Conservation (phyloP, 2,888 invertebrate genomes). For the Idaea biselata region DNA sequence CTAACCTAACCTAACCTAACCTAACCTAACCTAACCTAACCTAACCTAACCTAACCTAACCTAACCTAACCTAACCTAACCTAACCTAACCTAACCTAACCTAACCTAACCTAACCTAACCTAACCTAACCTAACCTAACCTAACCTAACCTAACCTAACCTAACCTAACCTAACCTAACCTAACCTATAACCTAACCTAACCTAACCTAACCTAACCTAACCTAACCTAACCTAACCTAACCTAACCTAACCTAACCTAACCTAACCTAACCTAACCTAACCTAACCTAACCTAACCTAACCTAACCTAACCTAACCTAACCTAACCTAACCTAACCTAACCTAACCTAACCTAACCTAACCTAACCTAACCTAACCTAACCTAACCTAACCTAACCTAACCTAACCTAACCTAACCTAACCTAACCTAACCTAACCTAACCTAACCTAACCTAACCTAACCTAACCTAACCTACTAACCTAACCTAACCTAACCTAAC, state of each 20-base stretch:
- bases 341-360: slow-evolving; percentile 10
- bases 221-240: slow-evolving; percentile 22
- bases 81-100: slow-evolving; percentile 24
- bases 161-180: slow-evolving; percentile 25
- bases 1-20: slow-evolving; percentile 20
- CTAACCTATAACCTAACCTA: slow-evolving; percentile 25
- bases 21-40: slow-evolving; percentile 21
- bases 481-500: slow-evolving; percentile 21
- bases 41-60: slow-evolving; percentile 24
- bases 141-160: slow-evolving; percentile 27
- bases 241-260: slow-evolving; percentile 21
- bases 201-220: slow-evolving; percentile 12
- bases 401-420: neutral
- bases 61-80: slow-evolving; percentile 25
- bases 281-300: slow-evolving; percentile 23
- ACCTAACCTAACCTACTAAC: slow-evolving; percentile 9
- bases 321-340: slow-evolving; percentile 14
- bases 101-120: slow-evolving; percentile 26
- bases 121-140: slow-evolving; percentile 26
- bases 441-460: slow-evolving; percentile 1
- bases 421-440: slow-evolving; percentile 1
- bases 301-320: slow-evolving; percentile 22
- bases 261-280: slow-evolving; percentile 11
- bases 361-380: slow-evolving; percentile 14
- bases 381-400: slow-evolving; percentile 19